These are phyloP conservation scores for Machimus rusticus DNA, from an alignment of 2,888 invertebrate genomes.

Conservation along the genomic window DNA sequence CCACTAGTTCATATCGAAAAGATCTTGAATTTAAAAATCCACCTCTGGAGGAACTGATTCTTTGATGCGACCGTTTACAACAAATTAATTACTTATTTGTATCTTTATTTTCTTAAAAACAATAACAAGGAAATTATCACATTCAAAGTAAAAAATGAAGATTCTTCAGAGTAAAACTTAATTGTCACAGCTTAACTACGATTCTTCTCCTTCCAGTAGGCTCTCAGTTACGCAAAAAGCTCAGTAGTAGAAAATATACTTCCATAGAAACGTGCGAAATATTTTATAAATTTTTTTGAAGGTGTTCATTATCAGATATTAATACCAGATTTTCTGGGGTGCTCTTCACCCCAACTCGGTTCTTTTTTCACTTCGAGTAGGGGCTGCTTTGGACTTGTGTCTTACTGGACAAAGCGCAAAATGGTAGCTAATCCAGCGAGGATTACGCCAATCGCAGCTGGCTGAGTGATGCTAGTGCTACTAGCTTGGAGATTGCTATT, in stretches of 20 bases:
- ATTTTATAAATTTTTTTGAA: background rate
- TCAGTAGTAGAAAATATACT: background rate
- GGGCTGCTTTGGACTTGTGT: background rate
- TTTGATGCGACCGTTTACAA: background rate
- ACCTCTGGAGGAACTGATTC: background rate
- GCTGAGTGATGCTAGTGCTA: background rate
- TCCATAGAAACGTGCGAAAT: background rate
- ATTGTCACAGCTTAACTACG: background rate
- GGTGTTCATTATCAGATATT: background rate
- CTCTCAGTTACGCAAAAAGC: background rate
- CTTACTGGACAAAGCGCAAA: background rate
- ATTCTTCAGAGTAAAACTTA: background rate
- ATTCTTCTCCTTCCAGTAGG: background rate
- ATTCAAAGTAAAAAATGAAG: background rate
- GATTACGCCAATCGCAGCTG: background rate
- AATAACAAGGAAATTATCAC: constrained; percentile 19
- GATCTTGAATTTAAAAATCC: background rate
- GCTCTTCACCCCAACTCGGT: background rate
- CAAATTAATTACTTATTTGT: background rate
- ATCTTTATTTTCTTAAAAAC: constrained; percentile 9
- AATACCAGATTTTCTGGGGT: background rate
- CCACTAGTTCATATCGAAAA: background rate
- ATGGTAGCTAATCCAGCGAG: background rate
- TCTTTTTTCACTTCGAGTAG: background rate
- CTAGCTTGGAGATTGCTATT: constrained; percentile 40